These are phyloP conservation scores for Chaetophractus vellerosus DNA, from an alignment of 2,797 vertebrate species.

Conservation along the genomic window DNA sequence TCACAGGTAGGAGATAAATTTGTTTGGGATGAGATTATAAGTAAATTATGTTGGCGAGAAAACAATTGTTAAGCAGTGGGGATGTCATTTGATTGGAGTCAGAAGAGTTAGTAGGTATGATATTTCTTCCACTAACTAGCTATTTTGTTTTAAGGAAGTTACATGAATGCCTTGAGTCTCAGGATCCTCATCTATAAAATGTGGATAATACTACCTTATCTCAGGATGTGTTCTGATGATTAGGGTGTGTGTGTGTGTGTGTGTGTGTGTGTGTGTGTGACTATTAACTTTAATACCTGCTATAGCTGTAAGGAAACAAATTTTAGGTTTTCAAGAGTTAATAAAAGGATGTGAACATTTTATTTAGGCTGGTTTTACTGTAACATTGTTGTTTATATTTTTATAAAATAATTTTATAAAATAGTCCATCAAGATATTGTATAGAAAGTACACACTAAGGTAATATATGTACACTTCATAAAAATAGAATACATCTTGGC, in stretches of 20 bases:
- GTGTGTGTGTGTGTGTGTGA: background rate
- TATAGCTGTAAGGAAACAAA: conserved; percentile 39
- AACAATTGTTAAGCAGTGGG: background rate
- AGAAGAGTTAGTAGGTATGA: background rate
- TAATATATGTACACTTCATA: conserved; percentile 94
- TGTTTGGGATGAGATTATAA: background rate
- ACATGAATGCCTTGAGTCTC: background rate
- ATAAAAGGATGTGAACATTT: conserved; percentile 85
- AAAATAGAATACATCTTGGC: conserved; percentile 98
- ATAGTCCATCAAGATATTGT: conserved; percentile 85
- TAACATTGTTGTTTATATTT: conserved; percentile 80
- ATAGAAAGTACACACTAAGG: conserved; percentile 89
- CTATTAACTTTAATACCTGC: background rate
- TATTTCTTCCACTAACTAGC: background rate
- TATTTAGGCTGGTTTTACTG: conserved; percentile 86
- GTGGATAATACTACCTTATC: background rate
- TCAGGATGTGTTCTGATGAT: background rate
- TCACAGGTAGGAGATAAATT: background rate
- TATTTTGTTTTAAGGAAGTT: background rate
- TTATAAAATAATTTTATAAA: conserved; percentile 88
- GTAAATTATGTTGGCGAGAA: background rate
- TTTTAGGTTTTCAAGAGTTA: conserved; percentile 71
- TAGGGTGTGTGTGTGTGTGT: background rate
- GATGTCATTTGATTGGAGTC: background rate
- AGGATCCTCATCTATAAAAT: background rate